A percentile compares a stretch with the other conserved stretches of the same genome.
Evolutionary conservation across 2,888 invertebrate species (phyloP).

Genomic region (Odiellus spinosus): DNA sequence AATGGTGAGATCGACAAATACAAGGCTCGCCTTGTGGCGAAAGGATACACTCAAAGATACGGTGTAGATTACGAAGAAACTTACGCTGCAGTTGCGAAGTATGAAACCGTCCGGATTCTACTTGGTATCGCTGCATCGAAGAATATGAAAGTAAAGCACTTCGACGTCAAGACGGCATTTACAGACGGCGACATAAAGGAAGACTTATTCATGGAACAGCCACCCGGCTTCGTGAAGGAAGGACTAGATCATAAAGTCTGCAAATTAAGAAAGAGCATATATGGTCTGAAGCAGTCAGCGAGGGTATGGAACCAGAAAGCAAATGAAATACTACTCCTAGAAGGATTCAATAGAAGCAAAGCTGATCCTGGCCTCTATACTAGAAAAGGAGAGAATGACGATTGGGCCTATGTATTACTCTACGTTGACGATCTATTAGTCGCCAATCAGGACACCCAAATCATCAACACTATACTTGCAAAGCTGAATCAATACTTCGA

Average conservation of each 20-base stretch:
- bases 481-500: background rate
- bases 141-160: background rate
- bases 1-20: constrained; percentile 2
- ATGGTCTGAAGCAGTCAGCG: constrained; percentile 14
- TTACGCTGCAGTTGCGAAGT: constrained; percentile 4
- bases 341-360: too few relatives aligned
- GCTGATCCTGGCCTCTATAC: too few relatives aligned
- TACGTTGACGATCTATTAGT: too few relatives aligned
- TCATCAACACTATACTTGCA: background rate
- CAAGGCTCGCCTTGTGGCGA: constrained; percentile 4
- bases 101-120: background rate
- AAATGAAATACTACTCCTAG: too few relatives aligned
- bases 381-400: too few relatives aligned
- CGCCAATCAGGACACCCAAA: too few relatives aligned
- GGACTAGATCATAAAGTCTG: constrained; percentile 8
- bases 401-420: too few relatives aligned
- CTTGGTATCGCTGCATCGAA: background rate
- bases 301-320: constrained; percentile 8
- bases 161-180: constrained; percentile 13
- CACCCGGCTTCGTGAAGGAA: constrained; percentile 6
- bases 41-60: background rate
- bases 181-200: constrained; percentile 11
- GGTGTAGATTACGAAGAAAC: constrained; percentile 5
- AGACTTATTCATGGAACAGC: constrained; percentile 13
- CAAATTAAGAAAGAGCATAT: constrained; percentile 11